Evolutionary conservation across 2,113 vertebrate species (phyloP).

Genomic region (Microtus ochrogaster): DNA sequence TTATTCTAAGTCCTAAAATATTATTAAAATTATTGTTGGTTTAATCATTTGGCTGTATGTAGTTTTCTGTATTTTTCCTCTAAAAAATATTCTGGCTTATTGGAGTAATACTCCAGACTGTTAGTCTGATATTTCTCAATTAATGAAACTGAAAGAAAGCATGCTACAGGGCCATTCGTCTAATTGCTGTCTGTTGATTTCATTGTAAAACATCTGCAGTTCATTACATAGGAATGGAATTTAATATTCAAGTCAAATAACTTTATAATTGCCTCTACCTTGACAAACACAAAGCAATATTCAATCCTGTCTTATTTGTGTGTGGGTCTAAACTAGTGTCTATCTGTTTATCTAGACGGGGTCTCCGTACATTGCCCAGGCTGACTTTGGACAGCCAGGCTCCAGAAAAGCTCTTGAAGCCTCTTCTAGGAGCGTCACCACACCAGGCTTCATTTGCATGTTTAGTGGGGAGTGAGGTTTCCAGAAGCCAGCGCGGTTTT

Average conservation of each 20-base stretch:
- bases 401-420: neutral
- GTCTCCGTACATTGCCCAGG: neutral
- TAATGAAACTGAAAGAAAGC: neutral
- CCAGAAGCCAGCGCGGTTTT: conserved; percentile 1
- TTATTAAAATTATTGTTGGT: neutral
- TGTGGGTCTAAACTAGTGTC: neutral
- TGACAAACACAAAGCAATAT: conserved; percentile 23
- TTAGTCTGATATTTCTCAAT: conserved; percentile 36
- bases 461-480: conserved; percentile 2
- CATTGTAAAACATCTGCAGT: conserved; percentile 25
- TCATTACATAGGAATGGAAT: conserved; percentile 28
- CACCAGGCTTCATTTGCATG: neutral
- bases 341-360: neutral
- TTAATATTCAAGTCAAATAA: conserved; percentile 38
- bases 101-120: neutral
- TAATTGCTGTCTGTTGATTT: neutral
- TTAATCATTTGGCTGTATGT: conserved; percentile 21
- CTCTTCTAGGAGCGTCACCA: neutral
- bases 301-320: neutral
- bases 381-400: neutral
- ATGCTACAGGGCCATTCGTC: neutral
- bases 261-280: conserved; percentile 33
- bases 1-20: neutral
- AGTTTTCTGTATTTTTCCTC: conserved; percentile 24
- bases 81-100: neutral